These are phyloP conservation scores for Cremastinae sp. DNA, from an alignment of 2,888 invertebrate genomes.

Conservation along the genomic window DNA sequence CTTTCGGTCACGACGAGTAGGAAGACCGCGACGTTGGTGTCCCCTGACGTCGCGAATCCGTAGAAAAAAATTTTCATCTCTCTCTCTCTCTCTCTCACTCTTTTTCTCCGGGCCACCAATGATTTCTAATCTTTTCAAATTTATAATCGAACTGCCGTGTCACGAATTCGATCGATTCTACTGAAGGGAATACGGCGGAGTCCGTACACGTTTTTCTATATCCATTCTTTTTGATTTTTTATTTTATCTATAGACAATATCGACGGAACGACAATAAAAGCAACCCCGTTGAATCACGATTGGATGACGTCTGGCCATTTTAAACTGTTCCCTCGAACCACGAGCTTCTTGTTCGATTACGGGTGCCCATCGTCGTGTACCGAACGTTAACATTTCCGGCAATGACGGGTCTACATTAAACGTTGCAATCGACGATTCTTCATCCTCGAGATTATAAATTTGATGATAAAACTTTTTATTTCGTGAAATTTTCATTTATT, in stretches of 20 bases:
- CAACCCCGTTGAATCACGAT: conserved; percentile 70
- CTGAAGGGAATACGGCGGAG: conserved; percentile 35
- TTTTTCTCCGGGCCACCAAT: conserved; percentile 43
- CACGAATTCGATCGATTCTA: conserved; percentile 54
- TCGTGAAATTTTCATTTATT: no score
- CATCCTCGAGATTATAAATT: no score
- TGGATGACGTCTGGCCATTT: conserved; percentile 73
- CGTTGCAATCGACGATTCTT: no score
- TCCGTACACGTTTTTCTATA: conserved; percentile 9
- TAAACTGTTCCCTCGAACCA: conserved; percentile 61
- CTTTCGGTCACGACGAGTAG: conserved; percentile 54
- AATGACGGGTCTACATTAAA: conserved; percentile 11
- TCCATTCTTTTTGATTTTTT: background rate
- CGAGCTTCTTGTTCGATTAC: conserved; percentile 63
- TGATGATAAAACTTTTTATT: no score
- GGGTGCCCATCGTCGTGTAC: conserved; percentile 62
- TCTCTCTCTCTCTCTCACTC: no score
- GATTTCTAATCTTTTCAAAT: conserved; percentile 60
- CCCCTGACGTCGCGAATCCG: background rate
- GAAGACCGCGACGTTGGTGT: conserved; percentile 42
- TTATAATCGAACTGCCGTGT: conserved; percentile 57
- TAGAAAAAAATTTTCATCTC: no score
- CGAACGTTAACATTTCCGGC: conserved; percentile 69
- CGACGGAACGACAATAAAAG: background rate
- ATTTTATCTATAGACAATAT: conserved; percentile 1